Evolutionary conservation across 2,797 vertebrate species (phyloP).

Genomic region (Tapera naevia): DNA sequence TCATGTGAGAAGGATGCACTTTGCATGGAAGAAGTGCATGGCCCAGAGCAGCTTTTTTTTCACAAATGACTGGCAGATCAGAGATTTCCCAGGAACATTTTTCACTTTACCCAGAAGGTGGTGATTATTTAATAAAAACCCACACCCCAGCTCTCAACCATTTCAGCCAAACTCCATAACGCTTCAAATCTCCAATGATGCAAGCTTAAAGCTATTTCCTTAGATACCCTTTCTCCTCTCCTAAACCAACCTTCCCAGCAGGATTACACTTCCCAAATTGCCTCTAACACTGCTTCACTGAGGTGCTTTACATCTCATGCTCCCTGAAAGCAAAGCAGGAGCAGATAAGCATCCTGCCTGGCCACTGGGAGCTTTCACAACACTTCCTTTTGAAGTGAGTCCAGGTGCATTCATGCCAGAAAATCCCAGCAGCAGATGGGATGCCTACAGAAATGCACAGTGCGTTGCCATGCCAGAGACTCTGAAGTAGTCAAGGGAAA

Average conservation of each 20-base stretch:
- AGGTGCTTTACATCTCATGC: neutral
- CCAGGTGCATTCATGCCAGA: neutral
- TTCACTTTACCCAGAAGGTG: neutral
- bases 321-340: neutral
- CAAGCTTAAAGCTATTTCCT: neutral
- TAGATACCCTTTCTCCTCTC: neutral
- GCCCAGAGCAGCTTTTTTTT: neutral
- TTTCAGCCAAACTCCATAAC: neutral
- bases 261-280: neutral
- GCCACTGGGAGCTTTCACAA: neutral
- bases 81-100: neutral
- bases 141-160: neutral
- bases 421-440: neutral
- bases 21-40: rapidly evolving
- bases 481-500: neutral
- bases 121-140: neutral
- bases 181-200: neutral
- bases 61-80: neutral
- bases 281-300: rapidly evolving
- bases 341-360: neutral
- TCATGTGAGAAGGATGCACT: rapidly evolving
- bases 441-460: rapidly evolving
- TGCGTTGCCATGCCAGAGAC: neutral
- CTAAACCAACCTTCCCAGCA: neutral
- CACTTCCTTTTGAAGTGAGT: neutral